phyloP scores from a whole-genome alignment of 1,140 invertebrate species.

The Lethrus apterus region DNA sequence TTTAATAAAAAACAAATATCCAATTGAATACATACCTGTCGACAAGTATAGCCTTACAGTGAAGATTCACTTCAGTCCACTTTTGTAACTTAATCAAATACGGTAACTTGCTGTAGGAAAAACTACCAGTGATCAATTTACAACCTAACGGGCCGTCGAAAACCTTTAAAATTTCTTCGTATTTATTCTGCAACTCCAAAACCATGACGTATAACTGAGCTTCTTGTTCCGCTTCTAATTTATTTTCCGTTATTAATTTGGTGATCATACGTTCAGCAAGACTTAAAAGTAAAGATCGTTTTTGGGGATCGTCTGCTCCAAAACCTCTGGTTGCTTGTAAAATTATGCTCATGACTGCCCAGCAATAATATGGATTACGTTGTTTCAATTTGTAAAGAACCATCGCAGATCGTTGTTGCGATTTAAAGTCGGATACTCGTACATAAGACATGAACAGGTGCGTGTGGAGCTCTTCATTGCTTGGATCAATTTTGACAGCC shows the following conservation, averaged over 20 bases:
- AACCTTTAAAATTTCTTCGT: constrained; percentile 71
- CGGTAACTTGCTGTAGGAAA: constrained; percentile 61
- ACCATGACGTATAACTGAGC: constrained; percentile 87
- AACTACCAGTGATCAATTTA: constrained; percentile 52
- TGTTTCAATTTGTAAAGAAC: constrained; percentile 81
- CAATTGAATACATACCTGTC: constrained; percentile 48
- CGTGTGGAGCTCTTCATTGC: constrained; percentile 85
- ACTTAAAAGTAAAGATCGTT: constrained; percentile 61
- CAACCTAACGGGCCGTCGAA: constrained; percentile 66
- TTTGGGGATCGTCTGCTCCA: constrained; percentile 45
- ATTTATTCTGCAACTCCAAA: constrained; percentile 76
- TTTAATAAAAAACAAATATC: constrained; percentile 3
- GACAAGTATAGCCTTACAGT: constrained; percentile 60
- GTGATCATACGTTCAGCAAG: constrained; percentile 81
- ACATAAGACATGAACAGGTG: constrained; percentile 96
- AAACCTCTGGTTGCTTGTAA: constrained; percentile 65
- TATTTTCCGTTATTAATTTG: constrained; percentile 82
- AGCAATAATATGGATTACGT: constrained; percentile 96
- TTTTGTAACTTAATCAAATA: constrained; percentile 64
- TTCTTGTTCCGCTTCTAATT: constrained; percentile 90
- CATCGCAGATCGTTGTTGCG: constrained; percentile 85
- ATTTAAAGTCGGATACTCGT: constrained; percentile 79
- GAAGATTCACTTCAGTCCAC: constrained; percentile 63
- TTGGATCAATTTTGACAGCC: constrained; percentile 75
- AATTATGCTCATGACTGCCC: constrained; percentile 93